Conservation (phyloP, 2,888 invertebrate genomes). For the Theretra japonica region DNA sequence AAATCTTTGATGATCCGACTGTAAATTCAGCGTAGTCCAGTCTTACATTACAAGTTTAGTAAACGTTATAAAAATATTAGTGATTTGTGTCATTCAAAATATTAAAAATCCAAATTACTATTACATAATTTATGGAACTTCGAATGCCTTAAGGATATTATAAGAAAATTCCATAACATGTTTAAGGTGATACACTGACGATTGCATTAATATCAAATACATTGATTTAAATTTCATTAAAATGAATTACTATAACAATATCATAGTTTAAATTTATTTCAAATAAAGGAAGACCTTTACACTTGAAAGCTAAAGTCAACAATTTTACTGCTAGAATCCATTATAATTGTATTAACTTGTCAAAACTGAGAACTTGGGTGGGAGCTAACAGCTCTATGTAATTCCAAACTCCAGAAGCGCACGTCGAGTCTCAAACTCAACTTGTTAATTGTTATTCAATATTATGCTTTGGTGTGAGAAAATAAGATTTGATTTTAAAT, state of each 20-base stretch:
- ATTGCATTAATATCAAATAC: too few species aligned
- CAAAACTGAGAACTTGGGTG: background rate
- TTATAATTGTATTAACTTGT: background rate
- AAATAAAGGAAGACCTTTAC: background rate
- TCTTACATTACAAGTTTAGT: background rate
- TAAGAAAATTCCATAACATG: too few species aligned
- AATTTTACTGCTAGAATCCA: background rate
- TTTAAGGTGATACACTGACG: too few species aligned
- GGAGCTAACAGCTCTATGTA: conserved; percentile 6
- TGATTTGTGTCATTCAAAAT: background rate
- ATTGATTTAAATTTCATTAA: too few species aligned
- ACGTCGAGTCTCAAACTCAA: background rate
- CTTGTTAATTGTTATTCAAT: conserved; percentile 3
- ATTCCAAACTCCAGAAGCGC: conserved; percentile 1
- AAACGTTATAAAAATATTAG: background rate
- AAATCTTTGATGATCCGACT: background rate
- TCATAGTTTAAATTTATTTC: background rate
- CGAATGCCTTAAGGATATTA: too few species aligned
- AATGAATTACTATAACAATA: too few species aligned
- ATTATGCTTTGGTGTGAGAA: background rate
- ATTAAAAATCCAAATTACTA: too few species aligned
- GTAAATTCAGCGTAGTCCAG: background rate
- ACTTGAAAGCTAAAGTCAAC: background rate
- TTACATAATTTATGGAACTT: too few species aligned
- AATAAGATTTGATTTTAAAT: background rate